Base-by-base conservation (phyloP, 35 echinoderm and acorn worm genomes). In the Holothuria glaberrima region DNA sequence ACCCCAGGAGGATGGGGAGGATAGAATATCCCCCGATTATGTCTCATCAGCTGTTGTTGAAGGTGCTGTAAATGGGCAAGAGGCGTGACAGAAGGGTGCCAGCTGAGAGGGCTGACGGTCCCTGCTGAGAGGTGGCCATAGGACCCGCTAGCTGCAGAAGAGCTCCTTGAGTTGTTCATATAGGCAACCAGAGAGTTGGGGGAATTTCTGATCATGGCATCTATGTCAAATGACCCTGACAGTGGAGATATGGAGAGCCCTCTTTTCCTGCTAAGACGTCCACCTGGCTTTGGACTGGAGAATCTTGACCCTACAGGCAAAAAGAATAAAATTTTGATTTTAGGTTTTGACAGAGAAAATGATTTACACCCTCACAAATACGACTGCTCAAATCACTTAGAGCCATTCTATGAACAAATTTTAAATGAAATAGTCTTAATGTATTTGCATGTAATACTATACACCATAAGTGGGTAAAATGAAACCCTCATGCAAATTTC, bases 181-280 rank as follows among this genome's bases (percentile, higher is more conserved):
- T 99, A 99, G n/a, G 97, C 97, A 16, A 99, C 93, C n/a, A 99
- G 88, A 22, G 97, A 99, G 86, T 99, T 99, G 25, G 97, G 97
- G 14, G 97, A 99, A 19, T 94, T 95, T 13, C 93, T 88, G 32
- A 99, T 99, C 93, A 99, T 94, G 5, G 97, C 88, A 44, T 99
- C 94, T 57, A 99, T 99, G 75, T 99, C 97, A 36, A 99, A 82
- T 12, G 93, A 88, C 44, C 83, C 88, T 7, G 94, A 99, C 35
- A 99, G 91, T 35, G 97, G 97, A 30, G 97, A 99, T 48, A 99
- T 92, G 66, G 97, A 99, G 22, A 99, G 94, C 26, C 73, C 92
- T 24, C 97, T 79, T 83, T 95, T 99, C 32, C 97, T 88, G 68
- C 97, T 95, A 18, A 92, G 89, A 41, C 97, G 87, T 3, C 82